These are phyloP conservation scores for Pelusios castaneus DNA, from an alignment of 2,113 vertebrate species.

Conservation along the genomic window DNA sequence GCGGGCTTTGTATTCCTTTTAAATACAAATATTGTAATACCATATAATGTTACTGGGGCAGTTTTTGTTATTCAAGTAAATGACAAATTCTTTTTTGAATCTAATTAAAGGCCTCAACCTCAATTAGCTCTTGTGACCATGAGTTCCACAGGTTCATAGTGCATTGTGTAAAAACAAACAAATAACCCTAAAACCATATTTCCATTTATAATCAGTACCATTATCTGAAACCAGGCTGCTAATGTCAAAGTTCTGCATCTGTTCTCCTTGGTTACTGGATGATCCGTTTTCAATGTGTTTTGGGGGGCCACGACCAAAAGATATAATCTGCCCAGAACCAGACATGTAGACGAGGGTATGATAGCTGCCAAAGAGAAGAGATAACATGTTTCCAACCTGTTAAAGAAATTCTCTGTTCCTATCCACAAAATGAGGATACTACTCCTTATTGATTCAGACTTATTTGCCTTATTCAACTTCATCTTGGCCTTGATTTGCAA, in stretches of 20 bases:
- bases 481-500: not conserved
- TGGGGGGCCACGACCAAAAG: conserved; percentile 66
- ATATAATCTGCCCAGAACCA: conserved; percentile 60
- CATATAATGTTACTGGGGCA: not conserved
- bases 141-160: not conserved
- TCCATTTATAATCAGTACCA: conserved; percentile 30
- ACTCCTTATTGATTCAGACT: not conserved
- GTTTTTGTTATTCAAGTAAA: not conserved
- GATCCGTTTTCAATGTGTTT: conserved; percentile 8
- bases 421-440: not conserved
- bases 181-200: not conserved
- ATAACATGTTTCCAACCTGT: not conserved
- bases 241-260: not conserved
- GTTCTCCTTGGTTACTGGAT: not conserved
- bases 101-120: not conserved
- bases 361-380: conserved; percentile 48
- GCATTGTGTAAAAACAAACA: not conserved
- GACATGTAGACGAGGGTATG: conserved; percentile 68
- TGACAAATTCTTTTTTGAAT: not conserved
- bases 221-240: conserved; percentile 44
- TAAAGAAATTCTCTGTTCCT: not conserved
- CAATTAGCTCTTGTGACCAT: not conserved
- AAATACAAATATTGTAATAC: not conserved
- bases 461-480: not conserved
- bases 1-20: not conserved